These are phyloP conservation scores for Parnassius apollo DNA, from an alignment of 2,888 invertebrate genomes.

Conservation along the genomic window DNA sequence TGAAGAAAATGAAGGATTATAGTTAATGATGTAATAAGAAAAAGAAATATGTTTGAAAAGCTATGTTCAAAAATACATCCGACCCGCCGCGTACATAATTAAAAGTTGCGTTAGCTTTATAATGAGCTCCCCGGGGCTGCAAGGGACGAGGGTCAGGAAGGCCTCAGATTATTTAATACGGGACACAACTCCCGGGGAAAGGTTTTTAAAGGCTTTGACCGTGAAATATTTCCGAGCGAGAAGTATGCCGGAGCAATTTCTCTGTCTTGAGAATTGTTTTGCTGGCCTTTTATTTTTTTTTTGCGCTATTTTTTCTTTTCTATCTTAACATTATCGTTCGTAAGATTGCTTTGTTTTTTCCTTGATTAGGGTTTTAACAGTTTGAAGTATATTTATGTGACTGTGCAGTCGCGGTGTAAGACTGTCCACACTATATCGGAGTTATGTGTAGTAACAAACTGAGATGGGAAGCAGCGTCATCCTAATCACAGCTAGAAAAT, in stretches of 20 bases:
- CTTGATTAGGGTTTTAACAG: no score
- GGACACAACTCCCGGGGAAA: slow-evolving; percentile 16
- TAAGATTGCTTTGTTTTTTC: slow-evolving; percentile 4
- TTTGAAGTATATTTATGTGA: no score
- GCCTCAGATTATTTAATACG: slow-evolving; percentile 22
- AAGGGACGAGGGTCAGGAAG: slow-evolving; percentile 4
- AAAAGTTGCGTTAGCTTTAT: slow-evolving; percentile 33
- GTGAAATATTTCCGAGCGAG: slow-evolving; percentile 21
- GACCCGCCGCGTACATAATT: slow-evolving; percentile 29
- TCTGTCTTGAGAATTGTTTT: slow-evolving; percentile 13
- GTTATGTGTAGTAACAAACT: no score
- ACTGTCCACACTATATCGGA: no score
- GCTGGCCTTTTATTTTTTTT: slow-evolving; percentile 4
- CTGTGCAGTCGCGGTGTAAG: no score
- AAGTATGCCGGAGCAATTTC: slow-evolving; percentile 12
- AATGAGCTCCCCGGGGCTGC: slow-evolving; percentile 29
- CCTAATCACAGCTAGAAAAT: no score
- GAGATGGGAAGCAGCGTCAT: no score
- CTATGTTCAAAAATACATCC: background rate
- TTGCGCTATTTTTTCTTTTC: slow-evolving; percentile 3
- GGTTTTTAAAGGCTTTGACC: slow-evolving; percentile 20
- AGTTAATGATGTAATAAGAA: no score
- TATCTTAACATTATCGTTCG: slow-evolving; percentile 6
- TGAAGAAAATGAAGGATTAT: no score
- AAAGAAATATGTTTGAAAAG: no score